Evolutionary conservation across 2,113 vertebrate species (phyloP).

Genomic region (Alectura lathami): DNA sequence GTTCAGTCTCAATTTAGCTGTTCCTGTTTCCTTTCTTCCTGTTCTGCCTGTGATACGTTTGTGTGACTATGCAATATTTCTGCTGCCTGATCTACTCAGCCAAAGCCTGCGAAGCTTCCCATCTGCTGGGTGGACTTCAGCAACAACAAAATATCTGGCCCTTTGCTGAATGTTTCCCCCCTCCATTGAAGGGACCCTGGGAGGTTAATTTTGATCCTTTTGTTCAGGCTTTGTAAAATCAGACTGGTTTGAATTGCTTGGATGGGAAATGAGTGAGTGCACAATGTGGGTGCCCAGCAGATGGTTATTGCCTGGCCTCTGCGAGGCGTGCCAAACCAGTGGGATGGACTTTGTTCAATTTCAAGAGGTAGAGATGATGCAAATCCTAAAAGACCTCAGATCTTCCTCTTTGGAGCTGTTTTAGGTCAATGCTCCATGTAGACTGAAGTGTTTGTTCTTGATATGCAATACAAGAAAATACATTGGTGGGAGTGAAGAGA

Average conservation of each 20-base stretch:
- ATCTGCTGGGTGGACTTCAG: neutral
- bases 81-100: neutral
- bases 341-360: neutral
- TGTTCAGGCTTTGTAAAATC: neutral
- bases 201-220: neutral
- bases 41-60: neutral
- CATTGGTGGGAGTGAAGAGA: neutral
- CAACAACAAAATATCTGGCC: neutral
- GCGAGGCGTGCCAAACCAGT: accelerated
- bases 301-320: neutral
- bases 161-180: neutral
- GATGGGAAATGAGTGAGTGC: neutral
- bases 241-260: neutral
- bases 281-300: accelerated
- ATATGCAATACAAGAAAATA: neutral
- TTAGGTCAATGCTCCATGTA: neutral
- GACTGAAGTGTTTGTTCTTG: neutral
- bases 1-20: neutral
- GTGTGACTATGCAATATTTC: neutral
- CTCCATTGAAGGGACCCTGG: neutral
- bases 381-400: neutral
- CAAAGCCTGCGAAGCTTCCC: neutral
- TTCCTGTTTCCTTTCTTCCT: neutral
- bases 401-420: neutral
- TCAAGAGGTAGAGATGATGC: neutral